Conservation (phyloP, 2,113 vertebrate genomes). For the Bothrops jararaca region DNA sequence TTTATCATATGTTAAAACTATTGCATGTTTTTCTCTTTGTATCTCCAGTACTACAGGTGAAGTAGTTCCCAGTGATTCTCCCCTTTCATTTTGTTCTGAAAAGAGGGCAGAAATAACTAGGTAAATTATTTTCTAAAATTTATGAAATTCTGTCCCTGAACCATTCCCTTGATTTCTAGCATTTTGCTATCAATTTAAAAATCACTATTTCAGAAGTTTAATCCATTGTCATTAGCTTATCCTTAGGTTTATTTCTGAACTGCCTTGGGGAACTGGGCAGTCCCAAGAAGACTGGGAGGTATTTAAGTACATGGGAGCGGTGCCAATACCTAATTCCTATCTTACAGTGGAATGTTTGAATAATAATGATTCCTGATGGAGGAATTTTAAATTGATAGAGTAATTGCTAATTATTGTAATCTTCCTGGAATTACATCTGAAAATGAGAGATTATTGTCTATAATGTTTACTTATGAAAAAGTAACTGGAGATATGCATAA, state of each 20-base stretch:
- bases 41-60: slow-evolving; percentile 46
- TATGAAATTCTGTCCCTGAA: neutral
- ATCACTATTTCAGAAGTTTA: neutral
- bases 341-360: neutral
- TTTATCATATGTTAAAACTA: accelerated
- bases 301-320: neutral
- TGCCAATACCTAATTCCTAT: neutral
- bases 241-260: neutral
- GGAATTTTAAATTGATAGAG: neutral
- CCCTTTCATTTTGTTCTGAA: slow-evolving; percentile 42
- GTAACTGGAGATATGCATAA: neutral
- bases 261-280: neutral
- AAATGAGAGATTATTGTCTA: neutral
- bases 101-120: slow-evolving; percentile 50
- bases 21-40: neutral
- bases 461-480: neutral
- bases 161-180: neutral
- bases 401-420: neutral
- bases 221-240: neutral
- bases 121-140: slow-evolving; percentile 46
- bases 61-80: slow-evolving; percentile 14
- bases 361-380: neutral
- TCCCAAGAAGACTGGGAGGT: neutral
- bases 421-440: neutral
- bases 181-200: neutral